Base-by-base conservation (phyloP, 2,797 vertebrate species). In the Anguilla megastoma region DNA sequence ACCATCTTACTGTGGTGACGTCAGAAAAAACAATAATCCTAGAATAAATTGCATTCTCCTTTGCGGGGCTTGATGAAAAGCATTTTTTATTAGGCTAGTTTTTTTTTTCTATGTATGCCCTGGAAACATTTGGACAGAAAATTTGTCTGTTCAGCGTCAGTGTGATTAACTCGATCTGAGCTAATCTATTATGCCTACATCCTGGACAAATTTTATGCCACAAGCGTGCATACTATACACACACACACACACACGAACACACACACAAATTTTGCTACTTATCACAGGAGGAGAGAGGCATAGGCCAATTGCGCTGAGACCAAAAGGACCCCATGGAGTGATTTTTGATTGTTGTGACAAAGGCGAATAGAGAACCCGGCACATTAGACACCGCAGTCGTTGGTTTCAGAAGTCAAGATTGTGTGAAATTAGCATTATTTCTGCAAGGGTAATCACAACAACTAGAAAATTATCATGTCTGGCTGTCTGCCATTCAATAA, bases 391-490 rank as follows among this genome's bases (percentile, higher is more conserved):
- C 71, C 7, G 24, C 5, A 69, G 63, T 8, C 27, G 63, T 69
- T 69, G 63, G 63, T 69, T 27, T 69, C 24, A 7, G 5, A 69
- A 24, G 8, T 69, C 24, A 69, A 9, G 24, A 69, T 8, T 69
- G 63, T 69, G 24, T 69, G 63, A 69, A 69, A 69, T 69, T n/a
- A 69, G 63, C 24, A 69, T 69, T 69, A 69, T 69, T n/a, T 69
- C 63, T 27, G 63, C 63, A 69, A 8, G n/a, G 63, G 63, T 27
- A 69, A 69, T 18, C 58, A 63, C 16, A 63, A 63, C 58, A 63
- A 63, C 58, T 24, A 63, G 58, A 63, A 14, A 63, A 63, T 69
- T 69, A 69, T 27, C 63, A 69, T 69, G 24, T 69, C 24, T 69
- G 14, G 63, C n/a, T 69, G 24, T 69, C 63, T 9, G 6, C 2